Conservation (phyloP, 1,140 invertebrate genomes). For the Macrobrachium nipponense region DNA sequence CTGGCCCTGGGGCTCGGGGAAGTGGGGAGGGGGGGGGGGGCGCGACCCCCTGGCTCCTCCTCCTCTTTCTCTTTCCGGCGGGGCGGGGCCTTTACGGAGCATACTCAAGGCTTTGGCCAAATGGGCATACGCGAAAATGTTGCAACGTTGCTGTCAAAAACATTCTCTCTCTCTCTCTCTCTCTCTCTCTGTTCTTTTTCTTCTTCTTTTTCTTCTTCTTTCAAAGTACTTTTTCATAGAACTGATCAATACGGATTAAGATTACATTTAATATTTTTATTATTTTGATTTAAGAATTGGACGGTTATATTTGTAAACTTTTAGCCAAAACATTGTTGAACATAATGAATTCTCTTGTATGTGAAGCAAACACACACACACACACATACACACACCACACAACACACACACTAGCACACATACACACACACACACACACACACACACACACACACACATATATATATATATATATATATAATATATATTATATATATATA, state of each 20-base stretch:
- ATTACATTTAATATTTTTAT: not conserved
- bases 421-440: not conserved
- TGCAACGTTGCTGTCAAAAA: not conserved
- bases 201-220: not conserved
- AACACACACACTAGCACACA: not conserved
- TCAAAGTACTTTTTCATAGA: too few species aligned
- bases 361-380: too few species aligned
- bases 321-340: too few species aligned
- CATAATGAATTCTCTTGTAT: too few species aligned
- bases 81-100: not conserved
- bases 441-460: not conserved
- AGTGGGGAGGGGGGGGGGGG: too few species aligned
- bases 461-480: not conserved
- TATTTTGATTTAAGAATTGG: too few species aligned
- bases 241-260: not conserved
- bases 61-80: not conserved
- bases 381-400: too few species aligned
- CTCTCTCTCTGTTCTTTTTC: not conserved
- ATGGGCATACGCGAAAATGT: not conserved
- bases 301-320: too few species aligned
- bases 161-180: not conserved
- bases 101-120: too few species aligned
- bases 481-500: constrained; percentile 16
- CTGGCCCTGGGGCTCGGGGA: too few species aligned
- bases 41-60: too few species aligned